Evolutionary conservation across 2,113 vertebrate genomes (phyloP).

Genomic region (Carassius gibelio): DNA sequence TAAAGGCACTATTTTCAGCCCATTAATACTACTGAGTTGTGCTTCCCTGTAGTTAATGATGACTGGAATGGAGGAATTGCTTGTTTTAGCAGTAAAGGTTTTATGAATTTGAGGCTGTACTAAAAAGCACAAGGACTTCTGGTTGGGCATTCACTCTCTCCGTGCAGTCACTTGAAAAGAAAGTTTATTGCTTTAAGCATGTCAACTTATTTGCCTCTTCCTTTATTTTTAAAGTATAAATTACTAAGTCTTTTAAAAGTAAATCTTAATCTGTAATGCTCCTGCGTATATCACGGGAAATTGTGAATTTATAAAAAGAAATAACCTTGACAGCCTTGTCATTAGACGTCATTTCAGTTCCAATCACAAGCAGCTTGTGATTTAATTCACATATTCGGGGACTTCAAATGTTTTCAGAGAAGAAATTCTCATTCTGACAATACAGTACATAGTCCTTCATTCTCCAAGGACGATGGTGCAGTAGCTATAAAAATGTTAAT

Average conservation of each 20-base stretch:
- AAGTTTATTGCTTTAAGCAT: slow-evolving; percentile 30
- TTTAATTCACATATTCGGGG: not conserved
- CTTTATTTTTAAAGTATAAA: not conserved
- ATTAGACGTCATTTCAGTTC: slow-evolving; percentile 19
- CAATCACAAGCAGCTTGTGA: not conserved
- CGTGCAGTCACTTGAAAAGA: not conserved
- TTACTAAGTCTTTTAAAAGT: slow-evolving; percentile 35
- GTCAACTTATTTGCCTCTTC: slow-evolving; percentile 56
- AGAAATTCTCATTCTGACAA: not conserved
- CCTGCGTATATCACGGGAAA: no score
- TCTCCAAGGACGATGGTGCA: not conserved
- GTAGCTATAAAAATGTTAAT: slow-evolving; percentile 8
- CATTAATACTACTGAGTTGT: not conserved
- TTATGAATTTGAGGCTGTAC: not conserved
- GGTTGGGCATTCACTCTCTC: not conserved
- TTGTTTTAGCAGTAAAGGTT: not conserved
- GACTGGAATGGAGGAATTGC: not conserved
- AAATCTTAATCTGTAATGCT: slow-evolving; percentile 22
- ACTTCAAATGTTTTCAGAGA: not conserved
- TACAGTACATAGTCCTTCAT: not conserved
- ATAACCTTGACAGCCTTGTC: not conserved
- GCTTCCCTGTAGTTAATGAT: not conserved
- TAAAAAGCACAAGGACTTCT: not conserved
- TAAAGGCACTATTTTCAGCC: not conserved
- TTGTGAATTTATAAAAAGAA: no score